Evolutionary conservation across 2,888 invertebrate genomes (phyloP), one percentile per base, ranked within the genome.

Genomic region (Nipponacmea schrenckii): DNA sequence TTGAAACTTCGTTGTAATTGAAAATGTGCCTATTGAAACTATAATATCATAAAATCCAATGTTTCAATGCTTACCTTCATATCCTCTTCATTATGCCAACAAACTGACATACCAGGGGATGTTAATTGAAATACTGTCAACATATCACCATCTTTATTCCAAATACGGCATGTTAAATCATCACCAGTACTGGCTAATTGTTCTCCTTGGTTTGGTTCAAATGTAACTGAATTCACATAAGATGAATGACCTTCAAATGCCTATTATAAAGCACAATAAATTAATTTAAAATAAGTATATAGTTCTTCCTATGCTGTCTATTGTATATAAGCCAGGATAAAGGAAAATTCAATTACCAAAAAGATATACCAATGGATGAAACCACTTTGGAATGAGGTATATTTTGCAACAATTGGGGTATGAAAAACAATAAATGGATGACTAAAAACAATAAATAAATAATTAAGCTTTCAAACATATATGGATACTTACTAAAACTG

Each of bases 101-200:
- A 91, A 0, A 93, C 92, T 27, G 86, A 79, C 82, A 90, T 86
- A 44, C 89, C 90, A 63, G 94, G 92, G 17, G 93, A 93, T 31
- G 91, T 91, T 26, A 94, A 89, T 73, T 91, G 90, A 82, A 94
- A 93, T 50, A 91, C 91, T 7, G 91, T 90, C 31, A 91, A 87
- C 79, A 91, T 91, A 77, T 91, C 90, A 50, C 90, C 89, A 45
- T 91, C 90, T 63, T 73, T 68, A 56, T 81, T 80, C 94, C 94
- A 94, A 44, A 94, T 89, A 81, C 92, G 91, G 81, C 93, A 94
- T 0, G 93, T 93, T 77, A 93, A 92, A 86, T 94, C 94, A 89
- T 94, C 94, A 79, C 94, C 93, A 1, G 92, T 93, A n/a, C 94
- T 94, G 20, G 93, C 94, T 68, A 94, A 86, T 79, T 91, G 91